These are phyloP conservation scores for Penaeus monodon DNA, from an alignment of 2,888 invertebrate genomes.

Conservation along the genomic window DNA sequence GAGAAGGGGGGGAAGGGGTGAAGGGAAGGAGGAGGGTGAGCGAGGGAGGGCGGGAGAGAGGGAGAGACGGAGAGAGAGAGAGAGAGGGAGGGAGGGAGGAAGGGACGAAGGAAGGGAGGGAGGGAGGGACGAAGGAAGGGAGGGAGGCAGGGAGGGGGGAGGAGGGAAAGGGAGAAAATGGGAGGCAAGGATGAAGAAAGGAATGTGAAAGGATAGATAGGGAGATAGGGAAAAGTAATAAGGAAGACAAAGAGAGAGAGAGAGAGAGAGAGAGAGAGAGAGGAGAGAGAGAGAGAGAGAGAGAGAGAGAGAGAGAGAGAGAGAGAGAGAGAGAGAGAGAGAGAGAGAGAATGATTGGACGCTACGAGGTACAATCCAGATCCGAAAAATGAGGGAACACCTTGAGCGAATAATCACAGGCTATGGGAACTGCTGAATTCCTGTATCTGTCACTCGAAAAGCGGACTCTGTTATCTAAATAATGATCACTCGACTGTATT, in stretches of 20 bases:
- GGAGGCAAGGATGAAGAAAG: background rate
- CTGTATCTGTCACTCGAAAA: too few species aligned
- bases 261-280: background rate
- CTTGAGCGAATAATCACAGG: background rate
- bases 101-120: background rate
- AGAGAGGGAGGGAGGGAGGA: background rate
- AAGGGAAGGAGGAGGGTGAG: background rate
- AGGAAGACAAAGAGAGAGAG: background rate
- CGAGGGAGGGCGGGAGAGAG: background rate
- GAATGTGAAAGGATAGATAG: background rate
- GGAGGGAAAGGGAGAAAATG: background rate
- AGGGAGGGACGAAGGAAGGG: background rate
- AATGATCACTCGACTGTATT: too few species aligned
- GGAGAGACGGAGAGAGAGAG: background rate
- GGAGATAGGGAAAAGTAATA: background rate
- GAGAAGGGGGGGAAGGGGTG: background rate
- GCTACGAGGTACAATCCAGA: background rate
- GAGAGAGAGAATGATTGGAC: background rate
- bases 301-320: background rate
- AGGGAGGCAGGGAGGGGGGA: background rate
- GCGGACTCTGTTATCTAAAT: too few species aligned
- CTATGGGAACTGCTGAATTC: background rate
- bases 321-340: background rate
- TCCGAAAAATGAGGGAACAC: background rate
- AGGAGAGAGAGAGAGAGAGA: constrained; percentile 1